Conservation (phyloP, 92 coral and sea anemone species). For the Heteractis magnifica region DNA sequence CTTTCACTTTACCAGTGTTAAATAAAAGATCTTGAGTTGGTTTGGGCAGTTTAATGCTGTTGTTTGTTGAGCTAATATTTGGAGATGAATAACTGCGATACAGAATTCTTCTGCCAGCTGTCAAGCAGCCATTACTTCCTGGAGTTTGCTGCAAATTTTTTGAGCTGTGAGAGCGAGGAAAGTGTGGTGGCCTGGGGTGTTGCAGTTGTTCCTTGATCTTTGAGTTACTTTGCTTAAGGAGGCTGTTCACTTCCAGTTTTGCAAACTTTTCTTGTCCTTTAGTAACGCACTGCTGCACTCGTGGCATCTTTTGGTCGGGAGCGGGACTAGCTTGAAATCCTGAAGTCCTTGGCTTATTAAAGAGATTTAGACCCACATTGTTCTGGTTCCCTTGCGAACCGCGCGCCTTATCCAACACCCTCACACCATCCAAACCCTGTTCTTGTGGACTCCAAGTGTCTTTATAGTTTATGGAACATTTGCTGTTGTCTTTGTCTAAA, state of each 20-base stretch:
- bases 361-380: not conserved
- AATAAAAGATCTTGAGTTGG: conserved; percentile 1
- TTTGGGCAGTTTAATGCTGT: conserved; percentile 13
- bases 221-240: not conserved
- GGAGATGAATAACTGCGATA: conserved; percentile 12
- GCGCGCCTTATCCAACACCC: not conserved
- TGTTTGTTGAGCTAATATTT: conserved; percentile 2
- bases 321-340: not conserved
- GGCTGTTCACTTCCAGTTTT: not conserved
- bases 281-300: not conserved
- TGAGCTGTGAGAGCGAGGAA: conserved; percentile 35
- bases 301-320: not conserved
- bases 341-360: not conserved
- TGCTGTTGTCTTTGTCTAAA: not conserved
- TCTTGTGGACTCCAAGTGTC: not conserved
- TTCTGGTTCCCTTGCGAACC: not conserved
- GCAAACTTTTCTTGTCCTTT: not conserved
- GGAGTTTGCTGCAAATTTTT: conserved; percentile 11
- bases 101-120: conserved; percentile 18
- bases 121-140: not conserved
- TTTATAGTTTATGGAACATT: not conserved
- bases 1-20: not conserved
- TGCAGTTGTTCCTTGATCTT: not conserved
- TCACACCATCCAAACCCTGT: not conserved
- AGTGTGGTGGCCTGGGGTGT: conserved; percentile 22